Base-by-base conservation (phyloP, 2,113 vertebrate genomes). In the Pithys albifrons region DNA sequence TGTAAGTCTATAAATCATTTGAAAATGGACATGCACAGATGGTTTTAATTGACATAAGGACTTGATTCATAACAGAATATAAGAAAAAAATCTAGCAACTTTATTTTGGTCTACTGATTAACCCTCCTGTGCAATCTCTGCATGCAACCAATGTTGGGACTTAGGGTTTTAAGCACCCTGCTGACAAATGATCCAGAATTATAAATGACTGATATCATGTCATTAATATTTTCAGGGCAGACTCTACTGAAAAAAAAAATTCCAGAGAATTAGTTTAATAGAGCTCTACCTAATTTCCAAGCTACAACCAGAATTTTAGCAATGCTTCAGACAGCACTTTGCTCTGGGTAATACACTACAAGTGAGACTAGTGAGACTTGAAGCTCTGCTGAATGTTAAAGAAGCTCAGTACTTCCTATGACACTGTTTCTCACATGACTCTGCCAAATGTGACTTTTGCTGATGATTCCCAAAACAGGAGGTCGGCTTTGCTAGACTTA, bases 1-100 rank as follows among this genome's bases (percentile, higher is more conserved):
- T 77, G 57, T 62, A 72, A 9, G 5, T 45, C 69, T 55, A 95
- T 95, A 96, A 97, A 95, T 95, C 80, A 90, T 85, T 84, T 76
- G 71, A 93, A 94, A 93, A 74, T 64, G 45, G 77, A 94, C 65
- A 31, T 16, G 19, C 51, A 92, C 97, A 97, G 91, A 89, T 98
- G 93, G 85, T 94, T 97, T 93, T 92, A 96, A 86, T 95, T 92
- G 87, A 91, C 49, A 20, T 51, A 77, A 77, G 58, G 46, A 97
- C 66, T 92, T 92, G 91, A 92, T 92, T 89, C 94, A 89, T 92
- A 88, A 65, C 43, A 37, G 62, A 80, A 85, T 73, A 55, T 41
- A 76, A 66, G 57, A 23, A 64, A 74, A 91, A 88, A 81, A 85
- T 77, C 18, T 58, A 83, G 43, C 49, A 49, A 87, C 41, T 95